Conservation (phyloP, 2,888 invertebrate genomes). For the Pachycephus smyrnensis region DNA sequence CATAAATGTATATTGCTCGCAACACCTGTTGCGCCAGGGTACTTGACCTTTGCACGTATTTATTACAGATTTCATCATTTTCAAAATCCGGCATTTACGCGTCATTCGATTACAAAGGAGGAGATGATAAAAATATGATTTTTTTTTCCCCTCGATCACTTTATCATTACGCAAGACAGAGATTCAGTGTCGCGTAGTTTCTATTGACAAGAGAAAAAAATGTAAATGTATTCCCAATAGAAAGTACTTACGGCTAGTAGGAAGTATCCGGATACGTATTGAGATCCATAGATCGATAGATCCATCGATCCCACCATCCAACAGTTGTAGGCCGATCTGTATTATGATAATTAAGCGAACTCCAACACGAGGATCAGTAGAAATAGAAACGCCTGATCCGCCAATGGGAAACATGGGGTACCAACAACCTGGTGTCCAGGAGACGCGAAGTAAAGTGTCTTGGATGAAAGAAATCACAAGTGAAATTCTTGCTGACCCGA, state of each 20-base stretch:
- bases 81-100: not conserved
- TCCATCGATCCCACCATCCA: not conserved
- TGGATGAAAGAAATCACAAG: conserved; percentile 11
- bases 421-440: not conserved
- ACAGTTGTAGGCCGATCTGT: not conserved
- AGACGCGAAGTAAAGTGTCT: not conserved
- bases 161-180: not conserved
- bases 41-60: not conserved
- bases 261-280: not conserved
- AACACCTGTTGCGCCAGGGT: not conserved
- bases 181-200: not conserved
- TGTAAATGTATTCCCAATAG: not conserved
- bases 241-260: not conserved
- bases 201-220: not conserved
- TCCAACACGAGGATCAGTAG: not conserved
- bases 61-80: not conserved
- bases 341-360: not conserved
- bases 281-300: not conserved
- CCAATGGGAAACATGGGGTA: not conserved
- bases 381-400: not conserved
- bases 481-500: conserved; percentile 10
- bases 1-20: not conserved
- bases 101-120: not conserved
- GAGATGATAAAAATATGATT: not conserved
- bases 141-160: not conserved